Percentiles rank a stretch among this genome's conserved stretches.
These are phyloP conservation scores for Morelia viridis DNA, from an alignment of 2,797 vertebrate species.

Conservation along the genomic window DNA sequence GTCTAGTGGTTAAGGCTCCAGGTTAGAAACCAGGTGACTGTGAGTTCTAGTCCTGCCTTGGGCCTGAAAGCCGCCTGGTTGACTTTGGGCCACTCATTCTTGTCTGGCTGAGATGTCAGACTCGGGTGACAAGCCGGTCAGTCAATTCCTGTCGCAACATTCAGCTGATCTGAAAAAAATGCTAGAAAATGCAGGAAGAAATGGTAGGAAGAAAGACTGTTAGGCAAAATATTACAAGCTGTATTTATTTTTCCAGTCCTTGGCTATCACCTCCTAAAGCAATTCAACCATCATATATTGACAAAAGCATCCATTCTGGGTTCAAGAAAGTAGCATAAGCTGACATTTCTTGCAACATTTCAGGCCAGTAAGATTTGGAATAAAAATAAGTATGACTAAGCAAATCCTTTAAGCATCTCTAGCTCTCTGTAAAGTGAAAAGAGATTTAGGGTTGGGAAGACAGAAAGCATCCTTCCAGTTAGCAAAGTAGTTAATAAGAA, in stretches of 20 bases:
- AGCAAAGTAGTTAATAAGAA: slow-evolving; percentile 28
- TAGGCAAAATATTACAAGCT: background rate
- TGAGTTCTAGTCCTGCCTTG: too few species aligned
- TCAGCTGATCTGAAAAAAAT: too few species aligned
- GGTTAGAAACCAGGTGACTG: too few species aligned
- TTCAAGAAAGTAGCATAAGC: slow-evolving; percentile 38
- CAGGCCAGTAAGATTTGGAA: slow-evolving; percentile 36
- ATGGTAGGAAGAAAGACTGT: too few species aligned
- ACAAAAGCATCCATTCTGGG: slow-evolving; percentile 38
- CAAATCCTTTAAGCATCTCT: slow-evolving; percentile 19
- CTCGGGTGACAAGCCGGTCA: too few species aligned
- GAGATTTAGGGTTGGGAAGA: background rate
- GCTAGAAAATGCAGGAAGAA: too few species aligned
- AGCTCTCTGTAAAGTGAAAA: slow-evolving; percentile 3
- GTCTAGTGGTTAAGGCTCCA: too few species aligned
- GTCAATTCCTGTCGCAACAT: too few species aligned
- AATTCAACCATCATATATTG: slow-evolving; percentile 18
- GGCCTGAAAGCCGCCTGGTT: too few species aligned
- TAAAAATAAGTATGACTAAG: slow-evolving; percentile 50
- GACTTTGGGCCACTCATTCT: too few species aligned
- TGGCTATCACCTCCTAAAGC: slow-evolving; percentile 26
- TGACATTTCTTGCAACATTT: slow-evolving; percentile 39
- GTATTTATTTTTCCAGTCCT: slow-evolving; percentile 30
- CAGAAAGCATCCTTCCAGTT: slow-evolving; percentile 32
- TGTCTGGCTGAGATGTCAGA: too few species aligned